phyloP scores from a whole-genome alignment of 2,797 vertebrate genomes.

The Tarsius wallacei region DNA sequence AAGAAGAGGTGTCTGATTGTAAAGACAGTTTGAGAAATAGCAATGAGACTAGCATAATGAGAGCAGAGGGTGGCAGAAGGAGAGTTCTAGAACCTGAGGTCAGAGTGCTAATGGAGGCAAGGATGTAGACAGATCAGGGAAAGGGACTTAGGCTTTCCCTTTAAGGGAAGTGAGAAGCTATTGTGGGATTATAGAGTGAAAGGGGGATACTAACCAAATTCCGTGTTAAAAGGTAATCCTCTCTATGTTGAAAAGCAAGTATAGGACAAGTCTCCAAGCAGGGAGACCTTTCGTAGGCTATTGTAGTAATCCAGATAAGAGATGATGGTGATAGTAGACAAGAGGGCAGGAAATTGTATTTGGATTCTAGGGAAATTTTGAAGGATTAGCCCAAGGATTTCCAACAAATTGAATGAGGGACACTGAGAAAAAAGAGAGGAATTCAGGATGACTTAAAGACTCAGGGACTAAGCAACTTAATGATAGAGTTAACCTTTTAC shows the following conservation, averaged over 20 bases:
- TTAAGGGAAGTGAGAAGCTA: background rate
- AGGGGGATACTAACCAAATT: background rate
- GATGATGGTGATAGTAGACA: background rate
- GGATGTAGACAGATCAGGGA: accelerated
- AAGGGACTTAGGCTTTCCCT: background rate
- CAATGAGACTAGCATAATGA: background rate
- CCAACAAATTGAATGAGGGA: background rate
- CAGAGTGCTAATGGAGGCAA: too few relatives aligned
- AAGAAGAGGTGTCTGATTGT: background rate
- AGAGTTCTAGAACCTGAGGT: background rate
- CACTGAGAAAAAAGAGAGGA: background rate
- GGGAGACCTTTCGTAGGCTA: background rate
- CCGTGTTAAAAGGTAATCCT: background rate
- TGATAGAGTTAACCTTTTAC: background rate
- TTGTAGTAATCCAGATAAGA: too few relatives aligned
- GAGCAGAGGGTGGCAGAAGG: background rate
- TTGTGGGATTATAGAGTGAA: background rate
- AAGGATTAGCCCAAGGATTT: background rate
- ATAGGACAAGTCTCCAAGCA: background rate
- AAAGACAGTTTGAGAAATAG: background rate
- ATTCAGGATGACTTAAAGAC: too few relatives aligned
- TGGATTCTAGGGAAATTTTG: background rate
- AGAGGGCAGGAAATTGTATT: background rate
- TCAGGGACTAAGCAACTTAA: background rate
- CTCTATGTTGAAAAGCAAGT: background rate